Percentiles rank a stretch among this genome's conserved stretches.
Conservation (phyloP, 2,113 vertebrate species). For the Himantopus leucocephalus region DNA sequence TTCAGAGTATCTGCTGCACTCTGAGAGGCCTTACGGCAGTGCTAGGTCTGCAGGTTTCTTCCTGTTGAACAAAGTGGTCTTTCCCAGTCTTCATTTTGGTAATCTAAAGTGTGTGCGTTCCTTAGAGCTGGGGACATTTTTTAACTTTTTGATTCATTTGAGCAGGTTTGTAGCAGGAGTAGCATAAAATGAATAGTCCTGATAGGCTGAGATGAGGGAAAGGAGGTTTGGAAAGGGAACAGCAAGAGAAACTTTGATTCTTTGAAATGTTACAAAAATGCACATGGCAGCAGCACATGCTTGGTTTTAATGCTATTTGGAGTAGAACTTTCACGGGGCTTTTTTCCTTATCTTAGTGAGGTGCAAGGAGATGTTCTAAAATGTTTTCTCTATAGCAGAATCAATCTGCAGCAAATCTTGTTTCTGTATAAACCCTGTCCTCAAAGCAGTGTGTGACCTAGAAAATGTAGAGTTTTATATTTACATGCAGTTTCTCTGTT, state of each 20-base stretch:
- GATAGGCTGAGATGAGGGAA: not conserved
- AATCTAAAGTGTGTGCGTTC: not conserved
- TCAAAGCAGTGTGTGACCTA: not conserved
- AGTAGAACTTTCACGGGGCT: not conserved
- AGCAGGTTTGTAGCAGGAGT: not conserved
- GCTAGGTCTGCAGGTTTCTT: not conserved
- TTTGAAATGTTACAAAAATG: not conserved
- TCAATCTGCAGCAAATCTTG: not conserved
- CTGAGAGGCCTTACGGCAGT: not conserved
- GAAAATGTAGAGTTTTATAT: not conserved
- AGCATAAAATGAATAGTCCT: not conserved
- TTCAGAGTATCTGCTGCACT: not conserved
- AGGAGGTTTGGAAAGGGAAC: not conserved
- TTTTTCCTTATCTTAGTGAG: not conserved
- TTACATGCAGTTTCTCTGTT: not conserved
- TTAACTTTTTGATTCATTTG: not conserved
- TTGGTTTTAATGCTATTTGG: not conserved
- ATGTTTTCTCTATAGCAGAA: not conserved
- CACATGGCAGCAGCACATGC: not conserved
- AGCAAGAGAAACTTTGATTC: not conserved
- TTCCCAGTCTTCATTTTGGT: not conserved
- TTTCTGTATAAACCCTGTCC: not conserved
- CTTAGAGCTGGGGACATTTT: not conserved
- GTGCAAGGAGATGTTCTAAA: not conserved
- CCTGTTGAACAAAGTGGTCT: not conserved